phyloP scores from a whole-genome alignment of 1,140 invertebrate genomes.

The Dufourea novaeangliae region DNA sequence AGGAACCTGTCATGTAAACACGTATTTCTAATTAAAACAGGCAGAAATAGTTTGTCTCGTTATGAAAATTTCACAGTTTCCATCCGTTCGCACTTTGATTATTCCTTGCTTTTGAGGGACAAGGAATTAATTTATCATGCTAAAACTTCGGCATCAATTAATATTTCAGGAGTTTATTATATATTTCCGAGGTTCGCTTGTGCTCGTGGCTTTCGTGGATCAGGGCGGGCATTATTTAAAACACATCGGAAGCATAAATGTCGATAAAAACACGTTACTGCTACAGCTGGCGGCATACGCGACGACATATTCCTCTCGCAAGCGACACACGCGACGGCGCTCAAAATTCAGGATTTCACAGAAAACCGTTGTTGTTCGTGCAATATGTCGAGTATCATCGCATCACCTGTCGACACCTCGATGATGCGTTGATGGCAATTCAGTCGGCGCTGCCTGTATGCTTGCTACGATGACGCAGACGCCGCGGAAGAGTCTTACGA shows the following conservation, averaged over 20 bases:
- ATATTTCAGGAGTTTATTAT: constrained; percentile 45
- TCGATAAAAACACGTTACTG: neutral
- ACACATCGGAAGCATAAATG: neutral
- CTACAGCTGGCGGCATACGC: neutral
- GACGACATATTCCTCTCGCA: neutral
- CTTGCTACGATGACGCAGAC: constrained; percentile 36
- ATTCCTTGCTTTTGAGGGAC: constrained; percentile 22
- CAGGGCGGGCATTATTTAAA: constrained; percentile 17
- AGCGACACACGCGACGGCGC: neutral
- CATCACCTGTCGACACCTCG: constrained; percentile 37
- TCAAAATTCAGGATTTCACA: constrained; percentile 25
- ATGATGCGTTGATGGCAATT: constrained; percentile 30
- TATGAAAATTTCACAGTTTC: constrained; percentile 38
- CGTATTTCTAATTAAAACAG: constrained; percentile 32
- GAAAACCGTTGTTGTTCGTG: constrained; percentile 6
- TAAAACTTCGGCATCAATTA: constrained; percentile 34
- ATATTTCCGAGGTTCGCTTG: constrained; percentile 14
- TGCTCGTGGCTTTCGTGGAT: neutral
- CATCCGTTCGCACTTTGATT: neutral
- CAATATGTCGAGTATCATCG: constrained; percentile 31
- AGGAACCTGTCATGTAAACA: neutral
- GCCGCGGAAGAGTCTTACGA: neutral
- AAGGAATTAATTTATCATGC: constrained; percentile 42
- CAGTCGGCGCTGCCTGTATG: constrained; percentile 2
- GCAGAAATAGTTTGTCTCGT: constrained; percentile 38